Evolutionary conservation across 2,888 invertebrate genomes (phyloP).

Genomic region (Coelinius sp.): DNA sequence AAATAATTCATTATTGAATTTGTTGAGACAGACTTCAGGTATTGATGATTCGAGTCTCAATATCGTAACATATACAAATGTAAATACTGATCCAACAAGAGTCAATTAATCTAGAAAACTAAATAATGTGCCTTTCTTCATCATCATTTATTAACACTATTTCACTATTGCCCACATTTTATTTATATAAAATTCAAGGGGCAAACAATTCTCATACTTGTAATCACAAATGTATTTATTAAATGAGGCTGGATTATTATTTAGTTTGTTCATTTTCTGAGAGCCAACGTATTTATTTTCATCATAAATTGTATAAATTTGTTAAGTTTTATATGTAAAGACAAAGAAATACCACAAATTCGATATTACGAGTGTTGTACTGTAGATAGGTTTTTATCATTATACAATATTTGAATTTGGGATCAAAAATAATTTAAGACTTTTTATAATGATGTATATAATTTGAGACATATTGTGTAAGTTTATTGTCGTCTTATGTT

Average conservation of each 20-base stretch:
- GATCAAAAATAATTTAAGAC: constrained; percentile 21
- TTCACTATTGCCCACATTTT: constrained; percentile 11
- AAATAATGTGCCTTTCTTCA: constrained; percentile 43
- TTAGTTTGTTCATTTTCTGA: constrained; percentile 9
- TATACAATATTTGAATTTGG: constrained; percentile 11
- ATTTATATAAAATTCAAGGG: background rate
- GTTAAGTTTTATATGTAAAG: constrained; percentile 60
- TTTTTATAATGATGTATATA: constrained; percentile 25
- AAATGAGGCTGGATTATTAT: constrained; percentile 27
- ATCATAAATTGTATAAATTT: constrained; percentile 48
- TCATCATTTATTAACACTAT: constrained; percentile 17
- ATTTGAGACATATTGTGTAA: background rate
- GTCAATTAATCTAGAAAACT: constrained; percentile 55
- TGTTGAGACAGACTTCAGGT: constrained; percentile 60
- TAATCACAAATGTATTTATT: constrained; percentile 13
- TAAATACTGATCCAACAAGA: constrained; percentile 59
- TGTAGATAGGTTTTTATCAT: constrained; percentile 28
- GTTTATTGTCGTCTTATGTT: constrained; percentile 22
- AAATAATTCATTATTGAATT: constrained; percentile 64
- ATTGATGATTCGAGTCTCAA: constrained; percentile 56
- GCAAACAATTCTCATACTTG: background rate
- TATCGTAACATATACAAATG: constrained; percentile 63
- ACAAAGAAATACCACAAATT: constrained; percentile 27
- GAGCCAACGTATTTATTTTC: constrained; percentile 33
- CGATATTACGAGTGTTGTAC: constrained; percentile 32